Percentiles rank a stretch among this genome's conserved stretches.
Conservation (phyloP, 2,888 invertebrate species). For the Acrobasis consociella region DNA sequence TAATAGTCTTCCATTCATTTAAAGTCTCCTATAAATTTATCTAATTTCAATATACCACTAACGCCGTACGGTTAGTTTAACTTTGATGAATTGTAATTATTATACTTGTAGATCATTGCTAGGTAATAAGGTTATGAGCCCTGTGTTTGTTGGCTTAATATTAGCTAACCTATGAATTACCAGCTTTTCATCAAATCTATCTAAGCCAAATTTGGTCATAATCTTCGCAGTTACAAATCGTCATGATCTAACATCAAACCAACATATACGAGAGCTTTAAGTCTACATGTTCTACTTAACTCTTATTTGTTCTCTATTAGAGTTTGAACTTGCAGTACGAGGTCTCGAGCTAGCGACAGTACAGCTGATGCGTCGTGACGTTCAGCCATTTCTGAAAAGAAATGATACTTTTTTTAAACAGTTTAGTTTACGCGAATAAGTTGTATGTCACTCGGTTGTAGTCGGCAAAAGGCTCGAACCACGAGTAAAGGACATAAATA, state of each 20-base stretch:
- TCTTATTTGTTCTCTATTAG: slow-evolving; percentile 94
- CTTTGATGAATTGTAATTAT: slow-evolving; percentile 20
- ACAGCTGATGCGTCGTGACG: slow-evolving; percentile 94
- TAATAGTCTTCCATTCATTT: slow-evolving; percentile 6
- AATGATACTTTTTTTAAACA: too few relatives aligned
- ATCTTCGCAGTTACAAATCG: not conserved
- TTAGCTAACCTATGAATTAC: not conserved
- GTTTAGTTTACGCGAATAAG: too few relatives aligned
- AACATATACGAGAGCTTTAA: slow-evolving; percentile 15
- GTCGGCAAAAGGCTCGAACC: too few relatives aligned
- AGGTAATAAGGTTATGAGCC: slow-evolving; percentile 11
- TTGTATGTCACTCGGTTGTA: too few relatives aligned
- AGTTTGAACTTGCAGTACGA: slow-evolving; percentile 94
- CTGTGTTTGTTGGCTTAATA: not conserved
- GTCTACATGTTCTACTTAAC: slow-evolving; percentile 32
- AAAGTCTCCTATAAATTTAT: slow-evolving; percentile 19
- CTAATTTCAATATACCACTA: slow-evolving; percentile 13
- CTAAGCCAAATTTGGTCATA: not conserved
- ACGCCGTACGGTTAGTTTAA: slow-evolving; percentile 4
- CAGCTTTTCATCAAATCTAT: not conserved
- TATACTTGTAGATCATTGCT: slow-evolving; percentile 18
- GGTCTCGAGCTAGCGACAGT: slow-evolving; percentile 90
- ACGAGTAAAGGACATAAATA: too few relatives aligned
- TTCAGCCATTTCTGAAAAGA: slow-evolving; percentile 96
- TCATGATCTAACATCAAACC: not conserved